Evolutionary conservation across 2,113 vertebrate species (phyloP).

Genomic region (Romanogobio albipinnatus): DNA sequence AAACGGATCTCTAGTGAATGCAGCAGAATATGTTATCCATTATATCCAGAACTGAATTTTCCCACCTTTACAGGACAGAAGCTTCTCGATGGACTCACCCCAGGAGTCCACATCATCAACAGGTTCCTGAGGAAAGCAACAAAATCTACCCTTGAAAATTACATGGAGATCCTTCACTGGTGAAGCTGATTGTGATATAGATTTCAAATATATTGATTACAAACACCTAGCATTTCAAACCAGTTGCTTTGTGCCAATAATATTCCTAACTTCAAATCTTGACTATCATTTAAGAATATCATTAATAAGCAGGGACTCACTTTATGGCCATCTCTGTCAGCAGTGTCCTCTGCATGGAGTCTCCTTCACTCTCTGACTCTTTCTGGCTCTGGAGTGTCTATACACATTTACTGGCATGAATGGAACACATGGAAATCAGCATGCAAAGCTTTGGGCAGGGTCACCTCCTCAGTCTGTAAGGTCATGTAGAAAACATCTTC

Average conservation of each 20-base stretch:
- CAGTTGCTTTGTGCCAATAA: not conserved
- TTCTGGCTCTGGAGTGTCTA: constrained; percentile 71
- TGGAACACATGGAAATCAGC: constrained; percentile 80
- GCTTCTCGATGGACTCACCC: constrained; percentile 88
- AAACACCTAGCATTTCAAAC: not conserved
- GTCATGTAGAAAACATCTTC: constrained; percentile 49
- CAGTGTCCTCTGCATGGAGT: constrained; percentile 63
- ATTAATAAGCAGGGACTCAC: constrained; percentile 73
- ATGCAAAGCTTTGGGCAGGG: constrained; percentile 76
- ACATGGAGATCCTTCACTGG: constrained; percentile 81
- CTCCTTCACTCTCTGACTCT: constrained; percentile 51
- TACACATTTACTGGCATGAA: constrained; percentile 67
- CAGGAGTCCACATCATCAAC: constrained; percentile 78
- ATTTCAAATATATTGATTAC: constrained; percentile 20
- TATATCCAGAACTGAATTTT: not conserved
- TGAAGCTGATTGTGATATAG: constrained; percentile 50
- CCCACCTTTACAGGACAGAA: constrained; percentile 91
- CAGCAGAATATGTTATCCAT: not conserved
- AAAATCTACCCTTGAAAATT: constrained; percentile 94
- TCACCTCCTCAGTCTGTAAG: constrained; percentile 55
- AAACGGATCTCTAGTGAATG: not conserved
- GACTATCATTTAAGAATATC: not conserved
- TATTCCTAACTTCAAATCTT: not conserved
- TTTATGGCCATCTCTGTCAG: constrained; percentile 78
- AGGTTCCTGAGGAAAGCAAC: constrained; percentile 88